Conservation (phyloP, 2,113 vertebrate species). For the Elanus axillaris region DNA sequence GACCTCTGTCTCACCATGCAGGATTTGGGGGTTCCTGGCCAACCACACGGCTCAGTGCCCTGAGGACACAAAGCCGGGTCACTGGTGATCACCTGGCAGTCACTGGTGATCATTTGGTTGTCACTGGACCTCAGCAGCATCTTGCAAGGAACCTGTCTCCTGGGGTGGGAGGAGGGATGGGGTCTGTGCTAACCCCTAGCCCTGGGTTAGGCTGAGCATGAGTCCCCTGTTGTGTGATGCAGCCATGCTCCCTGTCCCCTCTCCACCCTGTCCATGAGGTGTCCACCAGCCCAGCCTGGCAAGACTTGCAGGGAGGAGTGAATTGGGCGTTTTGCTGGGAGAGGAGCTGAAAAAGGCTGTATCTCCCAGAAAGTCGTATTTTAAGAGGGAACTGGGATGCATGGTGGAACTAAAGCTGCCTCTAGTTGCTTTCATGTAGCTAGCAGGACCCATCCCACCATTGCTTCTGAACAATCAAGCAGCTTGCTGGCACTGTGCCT, state of each 20-base stretch:
- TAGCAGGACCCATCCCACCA: neutral
- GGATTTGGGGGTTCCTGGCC: neutral
- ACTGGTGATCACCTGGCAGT: neutral
- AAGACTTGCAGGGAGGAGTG: neutral
- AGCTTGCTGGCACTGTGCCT: neutral
- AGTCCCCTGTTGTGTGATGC: neutral
- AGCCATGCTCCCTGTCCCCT: neutral
- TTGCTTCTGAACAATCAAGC: neutral
- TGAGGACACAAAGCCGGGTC: neutral
- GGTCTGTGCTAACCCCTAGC: neutral
- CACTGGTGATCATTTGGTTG: neutral
- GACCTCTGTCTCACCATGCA: accelerated
- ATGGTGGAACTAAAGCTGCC: neutral
- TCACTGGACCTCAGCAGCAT: neutral
- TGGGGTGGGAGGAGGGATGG: neutral
- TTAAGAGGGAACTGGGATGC: neutral
- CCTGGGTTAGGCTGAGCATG: neutral
- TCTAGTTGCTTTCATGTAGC: neutral
- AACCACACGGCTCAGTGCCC: neutral
- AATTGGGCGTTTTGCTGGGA: neutral
- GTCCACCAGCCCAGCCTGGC: neutral
- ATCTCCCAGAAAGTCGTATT: neutral
- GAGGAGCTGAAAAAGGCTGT: neutral
- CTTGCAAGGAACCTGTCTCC: neutral
- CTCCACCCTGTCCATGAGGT: neutral